A percentile compares a stretch with the other conserved stretches of the same genome.
Conservation (phyloP, 2,888 invertebrate genomes). For the Polyommatus iphigenia region DNA sequence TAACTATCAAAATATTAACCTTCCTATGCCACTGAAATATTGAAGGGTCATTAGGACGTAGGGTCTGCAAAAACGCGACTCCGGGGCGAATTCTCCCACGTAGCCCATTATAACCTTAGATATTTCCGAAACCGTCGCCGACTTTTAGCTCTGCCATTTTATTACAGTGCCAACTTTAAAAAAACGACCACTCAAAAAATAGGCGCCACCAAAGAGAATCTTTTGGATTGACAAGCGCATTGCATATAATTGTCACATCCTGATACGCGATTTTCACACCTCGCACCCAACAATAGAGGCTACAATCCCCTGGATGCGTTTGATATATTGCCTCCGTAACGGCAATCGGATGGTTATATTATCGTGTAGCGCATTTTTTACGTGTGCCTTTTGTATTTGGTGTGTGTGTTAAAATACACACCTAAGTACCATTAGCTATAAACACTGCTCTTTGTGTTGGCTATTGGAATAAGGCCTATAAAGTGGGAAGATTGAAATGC, state of each 20-base stretch:
- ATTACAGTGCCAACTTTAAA: slow-evolving; percentile 68
- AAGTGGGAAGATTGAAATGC: slow-evolving; percentile 65
- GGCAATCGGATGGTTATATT: slow-evolving; percentile 66
- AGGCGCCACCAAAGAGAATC: slow-evolving; percentile 73
- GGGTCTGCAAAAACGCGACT: slow-evolving; percentile 36
- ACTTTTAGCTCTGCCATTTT: slow-evolving; percentile 74
- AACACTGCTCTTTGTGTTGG: slow-evolving; percentile 76
- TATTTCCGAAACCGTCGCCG: slow-evolving; percentile 66
- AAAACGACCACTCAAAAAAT: slow-evolving; percentile 74
- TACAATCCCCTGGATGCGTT: slow-evolving; percentile 33
- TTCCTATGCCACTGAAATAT: background rate
- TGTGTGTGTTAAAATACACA: slow-evolving; percentile 79
- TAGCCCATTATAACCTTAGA: slow-evolving; percentile 57
- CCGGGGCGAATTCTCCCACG: slow-evolving; percentile 50
- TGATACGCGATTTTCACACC: slow-evolving; percentile 32
- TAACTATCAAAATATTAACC: background rate
- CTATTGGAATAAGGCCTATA: slow-evolving; percentile 74
- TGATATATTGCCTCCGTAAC: slow-evolving; percentile 36
- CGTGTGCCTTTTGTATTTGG: slow-evolving; percentile 62
- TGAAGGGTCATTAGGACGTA: slow-evolving; percentile 8
- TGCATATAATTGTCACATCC: slow-evolving; percentile 31
- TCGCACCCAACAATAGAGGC: slow-evolving; percentile 30
- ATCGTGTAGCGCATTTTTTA: slow-evolving; percentile 72
- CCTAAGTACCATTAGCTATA: slow-evolving; percentile 79
- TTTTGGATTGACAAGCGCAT: slow-evolving; percentile 42